Evolutionary conservation across 1,140 invertebrate species (phyloP).

Genomic region (Apis dorsata): DNA sequence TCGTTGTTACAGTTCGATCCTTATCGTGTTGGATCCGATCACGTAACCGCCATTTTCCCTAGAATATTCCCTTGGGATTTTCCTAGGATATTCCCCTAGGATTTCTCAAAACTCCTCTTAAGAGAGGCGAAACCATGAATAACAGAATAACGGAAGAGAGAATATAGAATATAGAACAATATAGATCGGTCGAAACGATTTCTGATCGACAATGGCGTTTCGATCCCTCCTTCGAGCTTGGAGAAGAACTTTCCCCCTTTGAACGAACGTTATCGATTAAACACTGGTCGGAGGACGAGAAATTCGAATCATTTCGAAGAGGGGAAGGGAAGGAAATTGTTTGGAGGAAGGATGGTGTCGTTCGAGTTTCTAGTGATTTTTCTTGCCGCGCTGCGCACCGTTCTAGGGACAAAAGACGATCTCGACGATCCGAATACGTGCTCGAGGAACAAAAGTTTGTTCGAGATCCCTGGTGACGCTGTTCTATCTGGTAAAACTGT

Average conservation of each 20-base stretch:
- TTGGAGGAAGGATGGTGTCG: not conserved
- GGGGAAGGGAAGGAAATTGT: too few species aligned
- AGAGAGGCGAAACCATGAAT: not conserved
- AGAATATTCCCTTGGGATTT: not conserved
- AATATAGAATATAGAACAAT: too few species aligned
- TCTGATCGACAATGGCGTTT: not conserved
- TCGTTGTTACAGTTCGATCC: too few species aligned
- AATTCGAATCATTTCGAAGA: too few species aligned
- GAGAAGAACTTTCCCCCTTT: not conserved
- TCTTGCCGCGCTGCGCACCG: slow-evolving; percentile 38
- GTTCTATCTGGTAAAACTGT: slow-evolving; percentile 67
- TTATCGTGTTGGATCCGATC: too few species aligned
- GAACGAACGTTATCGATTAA: slow-evolving; percentile 65
- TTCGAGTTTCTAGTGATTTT: slow-evolving; percentile 35
- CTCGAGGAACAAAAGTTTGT: slow-evolving; percentile 65
- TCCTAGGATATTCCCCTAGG: not conserved
- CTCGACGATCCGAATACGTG: slow-evolving; percentile 57
- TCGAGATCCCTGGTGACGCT: slow-evolving; percentile 72
- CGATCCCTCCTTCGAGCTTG: not conserved
- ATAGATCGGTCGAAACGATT: too few species aligned
- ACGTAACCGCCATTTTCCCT: slow-evolving; percentile 19
- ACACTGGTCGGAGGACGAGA: slow-evolving; percentile 32
- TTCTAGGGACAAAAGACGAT: slow-evolving; percentile 17
- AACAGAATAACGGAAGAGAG: not conserved
- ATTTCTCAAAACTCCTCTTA: not conserved